phyloP scores from a whole-genome alignment of 1,140 invertebrate genomes.

The Drosophila pruinosa region DNA sequence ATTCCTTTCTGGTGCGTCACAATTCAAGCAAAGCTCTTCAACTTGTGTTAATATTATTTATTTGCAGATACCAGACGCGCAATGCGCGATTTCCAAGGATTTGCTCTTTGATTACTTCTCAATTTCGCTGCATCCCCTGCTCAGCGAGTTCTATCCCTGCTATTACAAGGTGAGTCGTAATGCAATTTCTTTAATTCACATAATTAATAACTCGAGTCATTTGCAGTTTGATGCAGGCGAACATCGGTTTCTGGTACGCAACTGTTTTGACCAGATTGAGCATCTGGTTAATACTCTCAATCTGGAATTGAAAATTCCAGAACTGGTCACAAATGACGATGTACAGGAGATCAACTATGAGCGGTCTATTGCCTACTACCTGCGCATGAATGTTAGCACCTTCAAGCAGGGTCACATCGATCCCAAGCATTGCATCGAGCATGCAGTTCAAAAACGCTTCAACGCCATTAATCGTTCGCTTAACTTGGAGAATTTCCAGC shows the following conservation, averaged over 20 bases:
- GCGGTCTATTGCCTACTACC: conserved; percentile 34
- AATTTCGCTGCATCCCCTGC: conserved; percentile 20
- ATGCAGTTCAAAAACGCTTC: conserved; percentile 52
- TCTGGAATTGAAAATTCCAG: conserved; percentile 57
- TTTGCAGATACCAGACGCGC: conserved; percentile 59
- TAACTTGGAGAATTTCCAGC: conserved; percentile 60
- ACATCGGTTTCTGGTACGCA: conserved; percentile 67
- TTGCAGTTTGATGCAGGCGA: conserved; percentile 46
- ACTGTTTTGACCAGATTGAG: conserved; percentile 67
- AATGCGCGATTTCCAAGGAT: conserved; percentile 40
- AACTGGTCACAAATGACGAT: not conserved
- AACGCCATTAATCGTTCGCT: conserved; percentile 54
- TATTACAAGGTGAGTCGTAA: conserved; percentile 64
- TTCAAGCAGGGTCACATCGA: conserved; percentile 53
- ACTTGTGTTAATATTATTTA: not conserved
- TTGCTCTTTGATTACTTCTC: conserved; percentile 65
- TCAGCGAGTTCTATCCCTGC: conserved; percentile 71
- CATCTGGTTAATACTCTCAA: conserved; percentile 47
- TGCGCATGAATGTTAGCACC: conserved; percentile 64
- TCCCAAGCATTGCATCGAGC: conserved; percentile 47
- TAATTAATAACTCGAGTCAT: not conserved
- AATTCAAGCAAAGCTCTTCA: not conserved
- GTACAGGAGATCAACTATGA: not conserved
- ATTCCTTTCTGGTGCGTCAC: conserved; percentile 60
- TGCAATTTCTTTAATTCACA: not conserved